These are phyloP conservation scores for Mola mola DNA, from an alignment of 2,113 vertebrate species.

Conservation along the genomic window DNA sequence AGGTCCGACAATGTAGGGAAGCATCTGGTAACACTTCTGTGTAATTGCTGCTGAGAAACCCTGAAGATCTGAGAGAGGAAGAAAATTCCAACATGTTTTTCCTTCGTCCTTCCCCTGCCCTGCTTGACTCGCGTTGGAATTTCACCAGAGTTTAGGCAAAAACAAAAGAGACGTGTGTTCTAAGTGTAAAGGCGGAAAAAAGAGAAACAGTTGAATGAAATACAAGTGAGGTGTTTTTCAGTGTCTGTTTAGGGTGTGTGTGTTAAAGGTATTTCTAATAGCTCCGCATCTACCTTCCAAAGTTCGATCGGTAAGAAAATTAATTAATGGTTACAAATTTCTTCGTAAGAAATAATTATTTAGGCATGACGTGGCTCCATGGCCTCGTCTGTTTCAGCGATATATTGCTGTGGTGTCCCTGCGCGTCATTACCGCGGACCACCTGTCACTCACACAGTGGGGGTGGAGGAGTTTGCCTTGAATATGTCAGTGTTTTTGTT, in stretches of 20 bases:
- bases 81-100: constrained; percentile 77
- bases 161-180: constrained; percentile 68
- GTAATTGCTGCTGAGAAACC: constrained; percentile 80
- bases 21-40: constrained; percentile 79
- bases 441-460: too few species aligned
- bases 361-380: too few species aligned
- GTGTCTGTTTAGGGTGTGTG: constrained; percentile 22
- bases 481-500: too few species aligned
- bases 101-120: constrained; percentile 63
- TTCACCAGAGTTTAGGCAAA: constrained; percentile 60
- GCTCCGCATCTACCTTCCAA: too few species aligned
- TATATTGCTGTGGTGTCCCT: too few species aligned
- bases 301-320: too few species aligned
- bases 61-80: constrained; percentile 77
- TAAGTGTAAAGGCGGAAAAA: constrained; percentile 8
- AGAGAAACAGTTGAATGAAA: constrained; percentile 34
- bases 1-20: constrained; percentile 58
- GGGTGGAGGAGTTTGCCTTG: too few species aligned
- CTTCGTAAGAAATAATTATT: too few species aligned
- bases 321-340: too few species aligned
- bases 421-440: too few species aligned
- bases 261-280: too few species aligned
- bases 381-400: too few species aligned
- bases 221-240: constrained; percentile 41
- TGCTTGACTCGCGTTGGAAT: constrained; percentile 62